Conservation (phyloP, 53 echinoderm and acorn worm species). For the Echinarachnius parma region DNA sequence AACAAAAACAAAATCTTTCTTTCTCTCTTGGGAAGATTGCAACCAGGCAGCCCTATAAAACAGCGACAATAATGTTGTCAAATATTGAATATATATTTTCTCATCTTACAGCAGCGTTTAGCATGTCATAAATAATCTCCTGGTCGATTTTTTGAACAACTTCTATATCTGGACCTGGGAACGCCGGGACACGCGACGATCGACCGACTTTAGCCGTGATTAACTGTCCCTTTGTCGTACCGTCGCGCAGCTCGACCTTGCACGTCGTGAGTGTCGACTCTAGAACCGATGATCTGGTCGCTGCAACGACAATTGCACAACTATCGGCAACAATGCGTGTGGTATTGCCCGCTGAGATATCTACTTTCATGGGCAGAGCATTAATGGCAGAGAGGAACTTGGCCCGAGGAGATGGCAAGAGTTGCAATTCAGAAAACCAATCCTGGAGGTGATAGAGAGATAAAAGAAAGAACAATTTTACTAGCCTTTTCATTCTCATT, state of each 20-base stretch:
- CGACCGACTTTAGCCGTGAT: not conserved
- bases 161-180: slow-evolving; percentile 20
- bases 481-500: too few relatives aligned
- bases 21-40: too few relatives aligned
- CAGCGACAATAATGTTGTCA: too few relatives aligned
- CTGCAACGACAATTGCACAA: slow-evolving; percentile 3
- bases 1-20: too few relatives aligned
- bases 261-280: not conserved
- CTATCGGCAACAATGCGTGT: slow-evolving; percentile 8
- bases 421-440: slow-evolving; percentile 1
- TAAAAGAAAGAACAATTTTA: not conserved
- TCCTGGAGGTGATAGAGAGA: not conserved
- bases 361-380: not conserved
- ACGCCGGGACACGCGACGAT: not conserved
- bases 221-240: slow-evolving; percentile 33
- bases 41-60: too few relatives aligned
- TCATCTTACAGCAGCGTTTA: slow-evolving; percentile 7
- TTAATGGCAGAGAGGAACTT: slow-evolving; percentile 15
- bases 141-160: slow-evolving; percentile 10
- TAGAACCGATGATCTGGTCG: not conserved
- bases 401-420: not conserved
- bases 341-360: not conserved
- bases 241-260: slow-evolving; percentile 2
- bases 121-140: not conserved
- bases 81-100: too few relatives aligned